phyloP scores from a whole-genome alignment of 2,113 vertebrate genomes.

The Pedionomus torquatus region DNA sequence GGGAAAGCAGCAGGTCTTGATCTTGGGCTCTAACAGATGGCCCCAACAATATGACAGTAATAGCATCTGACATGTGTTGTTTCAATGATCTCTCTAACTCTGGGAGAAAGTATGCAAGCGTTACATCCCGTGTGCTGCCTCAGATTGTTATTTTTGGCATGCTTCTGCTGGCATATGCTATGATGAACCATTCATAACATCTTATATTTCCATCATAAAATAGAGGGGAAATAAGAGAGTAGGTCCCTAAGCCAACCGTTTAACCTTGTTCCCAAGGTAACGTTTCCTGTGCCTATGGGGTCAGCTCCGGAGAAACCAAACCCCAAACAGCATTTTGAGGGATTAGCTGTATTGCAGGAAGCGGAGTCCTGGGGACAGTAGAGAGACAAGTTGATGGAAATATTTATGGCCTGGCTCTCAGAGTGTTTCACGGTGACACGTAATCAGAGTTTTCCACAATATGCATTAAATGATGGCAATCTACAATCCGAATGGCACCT shows the following conservation, averaged over 20 bases:
- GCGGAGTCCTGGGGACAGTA: background rate
- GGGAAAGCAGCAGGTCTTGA: conserved; percentile 74
- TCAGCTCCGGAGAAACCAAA: conserved; percentile 35
- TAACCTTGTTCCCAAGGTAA: conserved; percentile 71
- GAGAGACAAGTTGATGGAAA: conserved; percentile 36
- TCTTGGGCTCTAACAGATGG: conserved; percentile 82
- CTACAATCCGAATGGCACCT: conserved; percentile 34
- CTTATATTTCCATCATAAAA: conserved; percentile 75
- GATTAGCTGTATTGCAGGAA: conserved; percentile 2
- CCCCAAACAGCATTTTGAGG: background rate
- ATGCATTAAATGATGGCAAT: conserved; percentile 32
- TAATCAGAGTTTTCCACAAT: conserved; percentile 53
- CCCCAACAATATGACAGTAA: conserved; percentile 78
- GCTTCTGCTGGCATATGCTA: conserved; percentile 79
- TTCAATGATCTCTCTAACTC: conserved; percentile 76
- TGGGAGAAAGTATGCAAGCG: conserved; percentile 76
- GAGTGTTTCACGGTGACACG: conserved; percentile 32
- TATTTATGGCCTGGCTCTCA: conserved; percentile 19
- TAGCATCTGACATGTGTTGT: conserved; percentile 82
- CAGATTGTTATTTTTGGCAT: conserved; percentile 81
- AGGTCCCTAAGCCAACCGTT: conserved; percentile 46
- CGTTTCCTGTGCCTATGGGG: background rate
- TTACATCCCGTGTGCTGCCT: conserved; percentile 75
- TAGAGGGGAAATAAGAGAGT: conserved; percentile 13
- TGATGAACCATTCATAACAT: conserved; percentile 73